These are phyloP conservation scores for Phyllopteryx taeniolatus DNA, from an alignment of 2,113 vertebrate genomes.

Conservation along the genomic window DNA sequence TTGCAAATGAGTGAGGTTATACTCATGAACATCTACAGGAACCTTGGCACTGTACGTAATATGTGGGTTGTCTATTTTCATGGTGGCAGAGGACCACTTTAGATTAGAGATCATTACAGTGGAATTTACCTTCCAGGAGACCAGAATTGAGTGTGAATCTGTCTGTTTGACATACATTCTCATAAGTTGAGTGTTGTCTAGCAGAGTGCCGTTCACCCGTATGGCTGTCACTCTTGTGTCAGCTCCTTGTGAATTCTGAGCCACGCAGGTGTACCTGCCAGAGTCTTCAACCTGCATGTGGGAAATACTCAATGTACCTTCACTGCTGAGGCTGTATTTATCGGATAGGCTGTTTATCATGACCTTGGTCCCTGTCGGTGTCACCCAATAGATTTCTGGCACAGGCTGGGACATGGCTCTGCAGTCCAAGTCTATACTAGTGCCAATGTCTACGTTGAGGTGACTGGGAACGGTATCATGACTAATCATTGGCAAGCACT, in stretches of 20 bases:
- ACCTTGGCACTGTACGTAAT: slow-evolving; percentile 95
- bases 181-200: slow-evolving; percentile 88
- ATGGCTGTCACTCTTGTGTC: slow-evolving; percentile 89
- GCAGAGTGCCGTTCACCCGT: slow-evolving; percentile 89
- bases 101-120: slow-evolving; percentile 92
- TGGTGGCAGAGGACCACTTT: slow-evolving; percentile 95
- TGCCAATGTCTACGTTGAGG: slow-evolving; percentile 83
- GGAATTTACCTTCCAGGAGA: slow-evolving; percentile 94
- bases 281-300: slow-evolving; percentile 88
- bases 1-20: slow-evolving; percentile 93
- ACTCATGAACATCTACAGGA: slow-evolving; percentile 93
- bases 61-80: slow-evolving; percentile 98
- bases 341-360: slow-evolving; percentile 83
- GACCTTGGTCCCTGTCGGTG: slow-evolving; percentile 89
- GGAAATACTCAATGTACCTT: slow-evolving; percentile 87
- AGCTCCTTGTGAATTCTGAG: slow-evolving; percentile 89
- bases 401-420: slow-evolving; percentile 94
- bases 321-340: slow-evolving; percentile 84
- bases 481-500: slow-evolving; percentile 93
- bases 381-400: slow-evolving; percentile 98
- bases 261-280: slow-evolving; percentile 92
- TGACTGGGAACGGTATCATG: slow-evolving; percentile 87
- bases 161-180: slow-evolving; percentile 92
- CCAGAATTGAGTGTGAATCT: slow-evolving; percentile 89
- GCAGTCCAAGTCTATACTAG: slow-evolving; percentile 85